These are phyloP conservation scores for Stictocephala bisonia DNA, from an alignment of 2,888 invertebrate species.

Conservation along the genomic window DNA sequence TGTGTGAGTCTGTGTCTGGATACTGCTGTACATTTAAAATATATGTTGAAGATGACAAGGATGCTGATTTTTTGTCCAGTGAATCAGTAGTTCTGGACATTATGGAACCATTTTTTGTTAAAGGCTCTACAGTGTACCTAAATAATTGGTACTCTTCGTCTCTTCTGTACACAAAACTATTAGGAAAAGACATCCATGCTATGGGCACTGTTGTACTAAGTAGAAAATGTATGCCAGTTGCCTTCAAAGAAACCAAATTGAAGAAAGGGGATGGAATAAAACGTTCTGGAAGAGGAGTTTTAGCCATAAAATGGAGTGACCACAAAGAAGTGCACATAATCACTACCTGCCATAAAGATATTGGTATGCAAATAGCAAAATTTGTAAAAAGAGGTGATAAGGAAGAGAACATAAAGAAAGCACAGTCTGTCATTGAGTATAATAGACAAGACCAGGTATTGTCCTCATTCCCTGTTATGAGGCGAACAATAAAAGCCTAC, in stretches of 20 bases:
- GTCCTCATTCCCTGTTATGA: slow-evolving; percentile 32
- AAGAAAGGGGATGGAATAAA: slow-evolving; percentile 20
- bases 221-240: slow-evolving; percentile 19
- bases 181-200: slow-evolving; percentile 21
- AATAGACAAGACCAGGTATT: slow-evolving; percentile 41
- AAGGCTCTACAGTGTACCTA: slow-evolving; percentile 10
- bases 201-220: slow-evolving; percentile 5
- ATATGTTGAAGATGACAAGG: slow-evolving; percentile 18
- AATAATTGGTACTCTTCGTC: slow-evolving; percentile 40
- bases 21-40: slow-evolving; percentile 37
- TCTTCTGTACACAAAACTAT: slow-evolving; percentile 1
- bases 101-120: slow-evolving; percentile 7
- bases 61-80: slow-evolving; percentile 28
- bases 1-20: slow-evolving; percentile 54
- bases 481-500: slow-evolving; percentile 19
- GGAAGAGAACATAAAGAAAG: slow-evolving; percentile 15
- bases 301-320: slow-evolving; percentile 34
- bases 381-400: slow-evolving; percentile 4
- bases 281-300: slow-evolving; percentile 5
- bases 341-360: slow-evolving; percentile 12
- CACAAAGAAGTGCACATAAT: slow-evolving; percentile 28
- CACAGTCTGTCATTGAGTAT: slow-evolving; percentile 35
- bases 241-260: not conserved
- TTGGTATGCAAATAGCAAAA: slow-evolving; percentile 30
- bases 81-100: slow-evolving; percentile 32